Evolutionary conservation across 2,797 vertebrate genomes (phyloP), one percentile per base, ranked within the genome.

Genomic region (Oophaga sylvatica): DNA sequence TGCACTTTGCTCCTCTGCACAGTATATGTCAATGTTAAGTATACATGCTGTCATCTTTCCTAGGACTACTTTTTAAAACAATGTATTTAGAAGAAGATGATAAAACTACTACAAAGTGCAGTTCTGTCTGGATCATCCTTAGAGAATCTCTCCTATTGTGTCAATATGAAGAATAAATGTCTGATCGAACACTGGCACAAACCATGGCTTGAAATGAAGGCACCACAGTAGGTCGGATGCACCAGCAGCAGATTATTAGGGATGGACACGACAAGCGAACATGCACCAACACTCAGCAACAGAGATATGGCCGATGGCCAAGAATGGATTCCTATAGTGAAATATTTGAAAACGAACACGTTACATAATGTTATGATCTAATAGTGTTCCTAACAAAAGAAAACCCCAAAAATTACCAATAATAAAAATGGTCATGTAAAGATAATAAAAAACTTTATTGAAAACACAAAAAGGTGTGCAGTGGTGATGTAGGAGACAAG

Each of bases 131-230:
- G 31, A 48, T 75, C 7, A 31, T 84, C 70, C 82, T 84, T 84
- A 84, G 82, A 73, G 82, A 84, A 84, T 84, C 82, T 75, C 82
- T 84, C 82, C 56, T 60, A 73, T 29, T 75, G 6, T 8, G n/a
- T 62, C 60, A 16, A 31, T 75, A 62, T 75, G 70, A 73, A 63
- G 60, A 63, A 63, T 63, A 45, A 79, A 82, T 45, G 82, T 84
- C 70, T 75, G 7, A 62, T 19, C 26, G 31, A 73, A 84, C 70
- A 75, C 31, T 73, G 57, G 70, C 56, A 75, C 67, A 84, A 45
- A 82, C 75, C 35, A 84, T 35, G 82, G 53, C 57, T 84, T 75
- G 70, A n/a, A 84, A 84, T 83, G 81, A 59, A 22, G 48, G 67
- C 56, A 67, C 80, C 48, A 82, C 80, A 59, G 12, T 53, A 71